These are phyloP conservation scores for Standfussiana lucernea DNA, from an alignment of 2,888 invertebrate species.

Conservation along the genomic window DNA sequence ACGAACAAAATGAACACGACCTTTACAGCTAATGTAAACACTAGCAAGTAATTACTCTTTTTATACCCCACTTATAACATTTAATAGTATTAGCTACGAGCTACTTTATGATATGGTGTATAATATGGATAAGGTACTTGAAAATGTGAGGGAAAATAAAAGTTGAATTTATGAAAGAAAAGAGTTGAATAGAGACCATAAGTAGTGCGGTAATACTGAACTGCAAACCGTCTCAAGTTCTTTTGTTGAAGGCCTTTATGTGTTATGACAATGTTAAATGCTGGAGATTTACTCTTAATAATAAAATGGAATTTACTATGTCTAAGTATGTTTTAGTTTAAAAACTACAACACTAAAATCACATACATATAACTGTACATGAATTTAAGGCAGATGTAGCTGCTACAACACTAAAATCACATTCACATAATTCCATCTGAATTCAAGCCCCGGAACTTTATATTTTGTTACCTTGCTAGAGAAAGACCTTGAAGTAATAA, in stretches of 20 bases:
- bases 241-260: conserved; percentile 42
- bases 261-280: conserved; percentile 45
- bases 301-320: background rate
- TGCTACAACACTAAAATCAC: background rate
- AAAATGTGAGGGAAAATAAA: conserved; percentile 43
- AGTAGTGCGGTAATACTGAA: conserved; percentile 30
- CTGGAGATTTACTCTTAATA: background rate
- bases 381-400: background rate
- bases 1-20: conserved; percentile 38
- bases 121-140: conserved; percentile 16
- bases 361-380: background rate
- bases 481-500: background rate
- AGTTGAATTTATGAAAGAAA: conserved; percentile 47
- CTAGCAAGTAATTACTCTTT: conserved; percentile 49
- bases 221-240: conserved; percentile 32
- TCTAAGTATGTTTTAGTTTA: background rate
- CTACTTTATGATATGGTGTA: conserved; percentile 32
- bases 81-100: conserved; percentile 46
- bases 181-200: conserved; percentile 31
- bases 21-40: conserved; percentile 48
- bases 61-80: conserved; percentile 43
- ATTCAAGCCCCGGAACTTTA: background rate
- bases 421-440: too few relatives aligned
- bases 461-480: background rate
- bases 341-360: background rate